These are phyloP conservation scores for Agrotis exclamationis DNA, from an alignment of 2,888 invertebrate genomes.

Conservation along the genomic window DNA sequence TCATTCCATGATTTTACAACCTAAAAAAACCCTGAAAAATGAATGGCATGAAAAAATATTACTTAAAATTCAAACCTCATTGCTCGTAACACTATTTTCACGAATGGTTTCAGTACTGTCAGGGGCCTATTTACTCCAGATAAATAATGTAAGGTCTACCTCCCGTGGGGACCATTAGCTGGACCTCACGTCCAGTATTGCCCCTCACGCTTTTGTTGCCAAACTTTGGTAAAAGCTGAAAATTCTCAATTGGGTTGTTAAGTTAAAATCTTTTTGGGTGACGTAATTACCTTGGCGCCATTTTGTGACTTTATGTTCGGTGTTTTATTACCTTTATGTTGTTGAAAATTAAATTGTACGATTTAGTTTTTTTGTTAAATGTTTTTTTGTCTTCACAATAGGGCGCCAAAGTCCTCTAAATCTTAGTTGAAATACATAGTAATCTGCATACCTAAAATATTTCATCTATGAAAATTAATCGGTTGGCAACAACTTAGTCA, in stretches of 20 bases:
- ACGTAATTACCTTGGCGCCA: neutral
- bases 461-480: too few species aligned
- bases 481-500: too few species aligned
- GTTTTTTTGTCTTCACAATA: too few species aligned
- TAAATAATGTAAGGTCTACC: slow-evolving; percentile 51
- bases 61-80: slow-evolving; percentile 32
- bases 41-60: neutral
- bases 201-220: slow-evolving; percentile 45
- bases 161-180: slow-evolving; percentile 49
- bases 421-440: too few species aligned
- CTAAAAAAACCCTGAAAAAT: too few species aligned
- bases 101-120: slow-evolving; percentile 13
- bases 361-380: too few species aligned
- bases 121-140: slow-evolving; percentile 39
- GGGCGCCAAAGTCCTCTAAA: too few species aligned
- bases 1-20: too few species aligned
- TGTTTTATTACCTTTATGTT: too few species aligned
- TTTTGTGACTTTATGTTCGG: neutral
- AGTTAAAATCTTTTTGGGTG: slow-evolving; percentile 16
- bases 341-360: too few species aligned
- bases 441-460: too few species aligned
- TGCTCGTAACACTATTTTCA: slow-evolving; percentile 3
- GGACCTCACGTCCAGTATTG: slow-evolving; percentile 62
- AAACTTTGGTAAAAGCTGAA: slow-evolving; percentile 39
- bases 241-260: slow-evolving; percentile 20